Conservation (phyloP, 2,113 vertebrate genomes). For the Charina bottae region DNA sequence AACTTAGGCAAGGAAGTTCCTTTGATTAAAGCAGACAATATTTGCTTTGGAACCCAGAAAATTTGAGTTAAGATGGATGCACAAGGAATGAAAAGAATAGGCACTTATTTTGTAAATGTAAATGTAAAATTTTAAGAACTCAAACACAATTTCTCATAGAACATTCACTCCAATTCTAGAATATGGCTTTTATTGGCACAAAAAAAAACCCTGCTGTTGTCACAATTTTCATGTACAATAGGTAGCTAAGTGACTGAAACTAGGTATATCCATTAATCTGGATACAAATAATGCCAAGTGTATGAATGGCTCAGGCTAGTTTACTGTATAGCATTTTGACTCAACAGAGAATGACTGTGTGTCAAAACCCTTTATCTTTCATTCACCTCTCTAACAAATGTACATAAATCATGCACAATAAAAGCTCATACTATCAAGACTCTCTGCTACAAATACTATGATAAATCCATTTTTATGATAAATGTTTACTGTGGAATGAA, state of each 20-base stretch:
- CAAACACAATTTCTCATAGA: neutral
- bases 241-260: neutral
- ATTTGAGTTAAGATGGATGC: neutral
- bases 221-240: neutral
- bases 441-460: slow-evolving; percentile 6
- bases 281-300: neutral
- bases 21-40: neutral
- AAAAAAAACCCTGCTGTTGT: neutral
- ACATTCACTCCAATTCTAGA: neutral
- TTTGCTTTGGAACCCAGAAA: neutral
- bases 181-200: neutral
- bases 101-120: neutral
- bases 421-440: slow-evolving; percentile 23
- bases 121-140: neutral
- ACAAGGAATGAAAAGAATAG: neutral
- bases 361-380: slow-evolving; percentile 29
- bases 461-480: slow-evolving; percentile 16
- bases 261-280: fast-evolving
- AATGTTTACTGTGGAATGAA: slow-evolving; percentile 28
- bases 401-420: slow-evolving; percentile 30
- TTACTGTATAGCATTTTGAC: neutral
- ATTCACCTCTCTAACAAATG: slow-evolving; percentile 22
- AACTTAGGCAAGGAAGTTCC: neutral
- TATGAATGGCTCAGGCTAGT: fast-evolving
- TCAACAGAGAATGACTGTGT: neutral